Base-by-base conservation (phyloP, 2,113 vertebrate genomes). In the Rallus limicola region DNA sequence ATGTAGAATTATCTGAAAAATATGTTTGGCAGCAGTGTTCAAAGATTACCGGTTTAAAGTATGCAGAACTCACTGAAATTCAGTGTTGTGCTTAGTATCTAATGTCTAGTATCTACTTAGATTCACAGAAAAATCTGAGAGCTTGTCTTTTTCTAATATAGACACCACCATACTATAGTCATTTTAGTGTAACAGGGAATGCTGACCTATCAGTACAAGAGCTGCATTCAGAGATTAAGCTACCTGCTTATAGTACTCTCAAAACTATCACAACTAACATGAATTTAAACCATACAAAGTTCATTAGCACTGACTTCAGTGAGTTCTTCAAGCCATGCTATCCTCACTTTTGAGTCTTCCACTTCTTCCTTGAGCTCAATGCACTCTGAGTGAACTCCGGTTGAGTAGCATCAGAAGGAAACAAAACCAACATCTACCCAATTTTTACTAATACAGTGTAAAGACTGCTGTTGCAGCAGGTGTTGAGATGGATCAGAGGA, bases 341-440 rank as follows among this genome's bases (percentile, higher is more conserved):
- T 3, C 48, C 31, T 53, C 60, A 2, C 0, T 74, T 65, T 62
- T 23, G 18, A 75, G 13, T 53, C 16, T 63, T 46, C 40, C 15
- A 29, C 8, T 17, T 80, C 18, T 46, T 44, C 34, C n/a, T 26
- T 13, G 6, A 16, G 33, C 52, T 69, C 25, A 46, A 0, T 5
- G 19, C 16, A n/a, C 0, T 19, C 0, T 16, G 65, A 44, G 52
- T 0, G 0, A 72, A 64, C 38, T 53, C 56, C 11, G 8, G 10
- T 48, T 33, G 8, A 88, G 36, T 8, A 36, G 23, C 2, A 29
- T 13, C 26, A n/a, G 31, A 60, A 90, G 3, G n/a, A 13, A 67
- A 67, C 34, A 23, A 38, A 85, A 93, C 33, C 42, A 55, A 10
- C 23, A 84, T 3, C 62, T 25, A 34, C 23, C 44, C 5, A 16